Evolutionary conservation across 2,888 invertebrate genomes (phyloP).

Genomic region (Drosophila lacicola): DNA sequence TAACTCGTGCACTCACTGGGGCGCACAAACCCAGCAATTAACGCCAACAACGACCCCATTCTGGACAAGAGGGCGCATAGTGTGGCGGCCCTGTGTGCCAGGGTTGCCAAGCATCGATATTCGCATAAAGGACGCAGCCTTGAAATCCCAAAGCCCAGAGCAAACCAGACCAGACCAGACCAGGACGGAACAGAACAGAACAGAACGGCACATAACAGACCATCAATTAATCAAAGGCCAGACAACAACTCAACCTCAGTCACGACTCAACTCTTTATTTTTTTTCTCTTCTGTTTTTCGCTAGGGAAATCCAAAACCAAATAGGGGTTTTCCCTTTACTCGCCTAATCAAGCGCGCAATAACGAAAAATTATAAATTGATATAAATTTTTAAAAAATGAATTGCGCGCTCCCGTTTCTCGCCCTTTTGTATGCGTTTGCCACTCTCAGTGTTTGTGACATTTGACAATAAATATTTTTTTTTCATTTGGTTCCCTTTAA

Average conservation of each 20-base stretch:
- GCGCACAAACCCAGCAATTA: slow-evolving; percentile 69
- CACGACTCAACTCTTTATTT: slow-evolving; percentile 61
- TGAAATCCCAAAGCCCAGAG: slow-evolving; percentile 39
- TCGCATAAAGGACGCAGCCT: slow-evolving; percentile 56
- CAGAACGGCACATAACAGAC: slow-evolving; percentile 24
- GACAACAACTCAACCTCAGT: slow-evolving; percentile 51
- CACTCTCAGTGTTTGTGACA: slow-evolving; percentile 68
- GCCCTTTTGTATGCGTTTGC: slow-evolving; percentile 8
- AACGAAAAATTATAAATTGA: slow-evolving; percentile 76
- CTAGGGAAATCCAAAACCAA: slow-evolving; percentile 43
- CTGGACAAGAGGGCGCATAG: slow-evolving; percentile 22
- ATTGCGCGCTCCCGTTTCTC: slow-evolving; percentile 56
- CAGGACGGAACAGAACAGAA: background rate
- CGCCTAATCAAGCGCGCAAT: slow-evolving; percentile 71
- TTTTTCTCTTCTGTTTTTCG: background rate
- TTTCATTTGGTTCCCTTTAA: slow-evolving; percentile 40
- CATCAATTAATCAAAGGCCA: slow-evolving; percentile 68
- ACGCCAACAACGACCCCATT: slow-evolving; percentile 51
- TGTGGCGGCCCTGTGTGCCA: slow-evolving; percentile 31
- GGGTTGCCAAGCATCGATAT: slow-evolving; percentile 36
- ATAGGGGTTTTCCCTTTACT: slow-evolving; percentile 52
- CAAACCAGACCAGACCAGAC: slow-evolving; percentile 7
- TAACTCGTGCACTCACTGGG: slow-evolving; percentile 77
- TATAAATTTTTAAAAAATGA: slow-evolving; percentile 76
- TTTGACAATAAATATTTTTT: slow-evolving; percentile 71